Percentiles rank a stretch among this genome's conserved stretches.
Evolutionary conservation across 1,140 invertebrate genomes (phyloP).

Genomic region (Drosophila grimshawi): DNA sequence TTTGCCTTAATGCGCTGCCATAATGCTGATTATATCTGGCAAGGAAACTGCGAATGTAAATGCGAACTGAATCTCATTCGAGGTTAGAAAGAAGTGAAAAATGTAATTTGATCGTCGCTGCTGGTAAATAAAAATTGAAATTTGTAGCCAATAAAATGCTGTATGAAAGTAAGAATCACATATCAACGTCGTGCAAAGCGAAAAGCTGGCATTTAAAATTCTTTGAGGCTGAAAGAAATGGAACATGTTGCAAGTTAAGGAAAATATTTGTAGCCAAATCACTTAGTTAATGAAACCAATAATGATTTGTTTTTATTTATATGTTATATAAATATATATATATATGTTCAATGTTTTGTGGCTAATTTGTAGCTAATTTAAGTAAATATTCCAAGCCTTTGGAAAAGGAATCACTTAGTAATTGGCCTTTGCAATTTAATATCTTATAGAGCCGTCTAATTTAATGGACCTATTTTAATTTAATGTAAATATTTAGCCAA

Average conservation of each 20-base stretch:
- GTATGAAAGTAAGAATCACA: constrained; percentile 11
- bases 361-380: too few species aligned
- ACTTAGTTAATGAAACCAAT: too few species aligned
- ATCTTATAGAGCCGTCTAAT: too few species aligned
- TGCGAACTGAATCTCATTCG: constrained; percentile 8
- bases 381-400: too few species aligned
- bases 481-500: constrained; percentile 25
- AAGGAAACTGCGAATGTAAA: constrained; percentile 9
- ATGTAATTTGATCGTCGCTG: constrained; percentile 58
- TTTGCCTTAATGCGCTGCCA: constrained; percentile 65
- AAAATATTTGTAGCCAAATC: neutral
- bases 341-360: too few species aligned
- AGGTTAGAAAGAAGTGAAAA: constrained; percentile 58
- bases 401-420: too few species aligned
- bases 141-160: constrained; percentile 30
- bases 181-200: neutral
- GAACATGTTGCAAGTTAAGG: neutral
- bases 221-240: neutral
- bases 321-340: too few species aligned
- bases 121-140: constrained; percentile 48
- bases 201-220: neutral
- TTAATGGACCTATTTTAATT: constrained; percentile 4
- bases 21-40: constrained; percentile 68
- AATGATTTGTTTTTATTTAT: too few species aligned
- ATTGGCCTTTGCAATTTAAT: neutral